Evolutionary conservation across 2,113 vertebrate species (phyloP), one percentile per base, ranked within the genome.

Genomic region (Periophthalmodon schlosseri): DNA sequence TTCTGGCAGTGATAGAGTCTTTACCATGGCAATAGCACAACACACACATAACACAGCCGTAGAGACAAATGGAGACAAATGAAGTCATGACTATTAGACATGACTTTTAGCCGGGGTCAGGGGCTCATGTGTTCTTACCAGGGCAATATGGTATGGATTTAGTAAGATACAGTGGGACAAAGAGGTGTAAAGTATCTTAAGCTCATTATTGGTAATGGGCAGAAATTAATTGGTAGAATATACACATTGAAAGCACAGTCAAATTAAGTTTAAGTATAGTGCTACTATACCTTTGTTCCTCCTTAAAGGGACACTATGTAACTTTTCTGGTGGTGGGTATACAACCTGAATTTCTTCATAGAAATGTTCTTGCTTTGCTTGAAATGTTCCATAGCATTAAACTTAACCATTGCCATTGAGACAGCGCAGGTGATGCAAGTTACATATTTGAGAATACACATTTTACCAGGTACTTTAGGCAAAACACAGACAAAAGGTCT

Each of bases 21-120:
- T 88, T 61, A 49, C 89, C 88, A 86, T 90, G 89, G 87, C 23
- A 54, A 88, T 39, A 23, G 46, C 34, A 71, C 83, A 87, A 84
- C 88, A 77, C 39, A 39, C 54, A 49, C 49, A 52, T 68, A 85
- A 91, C 81, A 28, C 28, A 87, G 20, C 60, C 33, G 0, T 23
- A 36, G 57, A 57, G 14, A 61, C 24, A 61, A 64, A 68, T 24
- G 65, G 44, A 68, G 63, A 66, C 0, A 3, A 63, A 72, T 82
- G 75, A 84, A 70, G 82, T 89, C 83, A 87, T 76, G 50, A 34
- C 63, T 78, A 47, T 73, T 73, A 70, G 49, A 73, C 44, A 21
- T 9, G 46, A 65, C 8, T 21, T 58, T 70, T 54, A 69, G n/a
- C 54, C 44, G 8, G 3, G 28, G 47, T 75, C 52, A 44, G 9